Evolutionary conservation across 2,797 vertebrate species (phyloP).

Genomic region (Pipistrellus pygmaeus): DNA sequence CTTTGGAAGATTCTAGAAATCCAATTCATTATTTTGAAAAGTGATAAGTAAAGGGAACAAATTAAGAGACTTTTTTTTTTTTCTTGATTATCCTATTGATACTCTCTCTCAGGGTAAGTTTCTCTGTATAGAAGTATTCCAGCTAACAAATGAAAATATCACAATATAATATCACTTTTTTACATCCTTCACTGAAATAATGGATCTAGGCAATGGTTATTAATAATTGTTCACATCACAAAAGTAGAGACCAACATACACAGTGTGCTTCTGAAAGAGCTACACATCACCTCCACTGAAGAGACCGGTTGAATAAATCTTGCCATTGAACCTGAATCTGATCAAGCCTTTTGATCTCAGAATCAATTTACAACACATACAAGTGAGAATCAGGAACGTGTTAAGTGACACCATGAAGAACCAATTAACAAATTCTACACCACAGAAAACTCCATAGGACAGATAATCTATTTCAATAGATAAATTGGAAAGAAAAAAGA

Average conservation of each 20-base stretch:
- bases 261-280: not conserved
- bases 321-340: not conserved
- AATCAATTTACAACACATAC: not conserved
- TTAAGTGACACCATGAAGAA: not conserved
- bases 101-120: not conserved
- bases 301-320: not conserved
- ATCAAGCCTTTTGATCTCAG: conserved; percentile 16
- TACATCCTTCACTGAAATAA: not conserved
- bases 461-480: conserved; percentile 1
- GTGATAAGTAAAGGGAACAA: not conserved
- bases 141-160: not conserved
- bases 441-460: not conserved
- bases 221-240: not conserved
- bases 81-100: not conserved
- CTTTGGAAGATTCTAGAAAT: not conserved
- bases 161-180: not conserved
- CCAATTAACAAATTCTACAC: not conserved
- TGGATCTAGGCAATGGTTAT: not conserved
- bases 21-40: conserved; percentile 21
- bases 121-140: not conserved
- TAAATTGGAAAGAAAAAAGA: not conserved
- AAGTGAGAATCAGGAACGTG: not conserved
- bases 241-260: not conserved
- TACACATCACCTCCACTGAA: not conserved
- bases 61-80: not conserved